A percentile compares a stretch with the other conserved stretches of the same genome.
phyloP scores from a whole-genome alignment of 2,888 invertebrate species.

The Drepana falcataria region DNA sequence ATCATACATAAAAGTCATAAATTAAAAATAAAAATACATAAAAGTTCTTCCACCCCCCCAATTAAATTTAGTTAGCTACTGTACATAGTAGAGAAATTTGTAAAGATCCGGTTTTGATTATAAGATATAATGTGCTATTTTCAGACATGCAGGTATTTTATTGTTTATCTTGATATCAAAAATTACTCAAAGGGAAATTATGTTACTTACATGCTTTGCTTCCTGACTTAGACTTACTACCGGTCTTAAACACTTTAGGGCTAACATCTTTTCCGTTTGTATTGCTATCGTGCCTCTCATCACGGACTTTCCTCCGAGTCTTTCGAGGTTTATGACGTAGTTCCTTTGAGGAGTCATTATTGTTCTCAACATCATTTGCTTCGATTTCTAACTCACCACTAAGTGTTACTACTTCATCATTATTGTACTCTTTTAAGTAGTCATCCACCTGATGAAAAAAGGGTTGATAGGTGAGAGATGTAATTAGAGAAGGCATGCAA shows the following conservation, averaged over 20 bases:
- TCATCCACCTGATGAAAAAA: constrained; percentile 57
- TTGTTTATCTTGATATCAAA: not conserved
- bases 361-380: constrained; percentile 66
- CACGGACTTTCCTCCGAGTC: constrained; percentile 61
- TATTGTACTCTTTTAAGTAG: constrained; percentile 72
- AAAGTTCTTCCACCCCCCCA: no score
- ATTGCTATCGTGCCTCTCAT: constrained; percentile 58
- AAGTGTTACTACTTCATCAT: constrained; percentile 69
- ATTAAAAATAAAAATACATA: no score
- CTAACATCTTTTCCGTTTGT: constrained; percentile 64
- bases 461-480: constrained; percentile 6
- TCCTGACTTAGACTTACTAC: constrained; percentile 46
- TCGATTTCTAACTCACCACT: constrained; percentile 75
- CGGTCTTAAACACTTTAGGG: constrained; percentile 68
- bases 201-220: constrained; percentile 47
- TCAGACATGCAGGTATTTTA: no score
- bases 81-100: no score
- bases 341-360: constrained; percentile 60
- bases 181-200: not conserved
- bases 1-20: no score
- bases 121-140: no score
- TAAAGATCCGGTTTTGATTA: no score
- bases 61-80: no score
- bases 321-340: constrained; percentile 63
- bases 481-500: no score